Evolutionary conservation across 2,888 invertebrate genomes (phyloP).

Genomic region (Exocentrus adspersus): DNA sequence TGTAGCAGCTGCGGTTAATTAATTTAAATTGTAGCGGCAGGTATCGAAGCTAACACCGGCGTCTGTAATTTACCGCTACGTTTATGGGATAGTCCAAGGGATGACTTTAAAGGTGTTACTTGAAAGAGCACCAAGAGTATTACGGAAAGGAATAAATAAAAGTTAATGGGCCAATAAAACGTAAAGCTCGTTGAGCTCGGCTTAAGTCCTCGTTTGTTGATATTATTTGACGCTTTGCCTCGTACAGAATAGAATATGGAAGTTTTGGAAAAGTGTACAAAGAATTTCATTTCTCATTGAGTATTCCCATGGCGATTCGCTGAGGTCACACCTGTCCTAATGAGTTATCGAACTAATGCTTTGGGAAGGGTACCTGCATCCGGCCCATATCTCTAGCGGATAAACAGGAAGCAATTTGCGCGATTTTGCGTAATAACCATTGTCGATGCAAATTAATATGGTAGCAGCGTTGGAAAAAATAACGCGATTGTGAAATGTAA

Average conservation of each 20-base stretch:
- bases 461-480: not conserved
- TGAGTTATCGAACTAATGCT: slow-evolving; percentile 37
- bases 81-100: not conserved
- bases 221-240: not conserved
- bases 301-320: too few relatives aligned
- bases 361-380: slow-evolving; percentile 43
- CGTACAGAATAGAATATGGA: not conserved
- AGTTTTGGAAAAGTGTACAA: not conserved
- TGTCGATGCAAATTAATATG: not conserved
- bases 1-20: not conserved
- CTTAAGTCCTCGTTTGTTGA: not conserved
- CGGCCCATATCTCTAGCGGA: slow-evolving; percentile 29
- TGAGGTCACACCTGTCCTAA: slow-evolving; percentile 42
- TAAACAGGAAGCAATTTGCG: slow-evolving; percentile 23
- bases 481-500: not conserved
- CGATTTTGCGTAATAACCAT: slow-evolving; percentile 16
- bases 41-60: not conserved
- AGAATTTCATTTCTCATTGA: too few relatives aligned
- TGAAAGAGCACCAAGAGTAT: not conserved
- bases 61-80: not conserved
- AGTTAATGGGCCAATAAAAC: not conserved
- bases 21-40: not conserved
- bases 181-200: not conserved
- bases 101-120: not conserved
- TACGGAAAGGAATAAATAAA: not conserved